Base-by-base conservation (phyloP, 2,797 vertebrate genomes). In the Danio jaintianensis region DNA sequence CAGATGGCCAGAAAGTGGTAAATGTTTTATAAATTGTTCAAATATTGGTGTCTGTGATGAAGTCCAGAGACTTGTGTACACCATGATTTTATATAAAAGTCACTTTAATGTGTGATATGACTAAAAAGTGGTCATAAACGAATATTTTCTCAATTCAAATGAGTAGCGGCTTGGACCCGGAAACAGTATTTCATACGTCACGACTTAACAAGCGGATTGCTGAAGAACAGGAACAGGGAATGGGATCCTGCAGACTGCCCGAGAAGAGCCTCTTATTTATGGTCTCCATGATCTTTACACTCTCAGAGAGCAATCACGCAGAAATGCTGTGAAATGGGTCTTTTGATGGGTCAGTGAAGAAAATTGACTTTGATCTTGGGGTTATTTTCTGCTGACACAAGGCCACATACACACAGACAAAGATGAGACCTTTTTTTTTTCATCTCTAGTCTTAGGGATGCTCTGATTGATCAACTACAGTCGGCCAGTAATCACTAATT, bases 261-360 rank as follows among this genome's bases (percentile, higher is more conserved):
- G 5, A 66, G 12, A 62, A 75, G 20, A 76, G 48, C 61, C 48
- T 13, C 66, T 66, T 64, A 55, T 66, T 43, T 64, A 52, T 53
- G 45, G 13, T 29, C 47, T 43, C 18, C 59, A n/a, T 64, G 20
- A 76, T 29, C 38, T 53, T 13, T 12, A 48, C 15, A 42, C 52
- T 18, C 40, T 58, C 22, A 20, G 12, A 10, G 11, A 68, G 52
- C 75, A 68, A 50, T 61, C 71, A 38, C 18, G 56, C 55, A 68
- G 75, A 77, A 58, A 66, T 22, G 36, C 6, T 55, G 48, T 76
- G 48, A 76, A 75, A 66, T 45, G 13, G 15, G 13, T 43, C 50
- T 74, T 43, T 59, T 62, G 15, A 48, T 74, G 22, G 56, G 22
- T 36, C 71, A 47, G 42, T 61, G 18, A 38, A 74, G 16, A 38